Conservation (phyloP, 2,113 vertebrate species). For the Sinocyclocheilus anophthalmus region DNA sequence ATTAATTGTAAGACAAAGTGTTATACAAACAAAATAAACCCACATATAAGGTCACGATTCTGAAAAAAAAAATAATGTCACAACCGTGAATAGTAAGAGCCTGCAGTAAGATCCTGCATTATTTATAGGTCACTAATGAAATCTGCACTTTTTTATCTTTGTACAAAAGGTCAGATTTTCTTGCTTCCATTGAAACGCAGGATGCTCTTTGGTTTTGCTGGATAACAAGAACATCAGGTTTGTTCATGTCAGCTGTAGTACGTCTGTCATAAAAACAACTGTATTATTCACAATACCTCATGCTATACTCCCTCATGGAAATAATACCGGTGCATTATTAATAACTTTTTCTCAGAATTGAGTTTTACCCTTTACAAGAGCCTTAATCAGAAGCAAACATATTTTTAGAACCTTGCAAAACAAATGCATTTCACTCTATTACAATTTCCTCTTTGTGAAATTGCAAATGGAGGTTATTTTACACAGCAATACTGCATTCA, state of each 20-base stretch:
- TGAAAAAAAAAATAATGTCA: background rate
- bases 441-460: background rate
- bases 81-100: no score
- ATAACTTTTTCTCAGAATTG: background rate
- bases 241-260: background rate
- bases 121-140: background rate
- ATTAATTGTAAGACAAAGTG: background rate
- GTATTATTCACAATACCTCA: constrained; percentile 2
- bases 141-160: background rate
- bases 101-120: background rate
- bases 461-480: background rate
- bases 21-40: background rate
- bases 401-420: background rate
- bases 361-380: background rate
- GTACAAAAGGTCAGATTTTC: background rate
- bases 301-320: background rate
- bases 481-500: background rate
- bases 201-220: background rate
- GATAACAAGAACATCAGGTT: background rate
- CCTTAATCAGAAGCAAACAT: background rate
- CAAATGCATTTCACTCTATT: background rate
- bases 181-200: background rate
- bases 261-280: background rate
- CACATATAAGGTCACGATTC: background rate
- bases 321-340: background rate